Evolutionary conservation across 2,113 vertebrate genomes (phyloP), one percentile per base, ranked within the genome.

Genomic region (Rhynchomys soricoides): DNA sequence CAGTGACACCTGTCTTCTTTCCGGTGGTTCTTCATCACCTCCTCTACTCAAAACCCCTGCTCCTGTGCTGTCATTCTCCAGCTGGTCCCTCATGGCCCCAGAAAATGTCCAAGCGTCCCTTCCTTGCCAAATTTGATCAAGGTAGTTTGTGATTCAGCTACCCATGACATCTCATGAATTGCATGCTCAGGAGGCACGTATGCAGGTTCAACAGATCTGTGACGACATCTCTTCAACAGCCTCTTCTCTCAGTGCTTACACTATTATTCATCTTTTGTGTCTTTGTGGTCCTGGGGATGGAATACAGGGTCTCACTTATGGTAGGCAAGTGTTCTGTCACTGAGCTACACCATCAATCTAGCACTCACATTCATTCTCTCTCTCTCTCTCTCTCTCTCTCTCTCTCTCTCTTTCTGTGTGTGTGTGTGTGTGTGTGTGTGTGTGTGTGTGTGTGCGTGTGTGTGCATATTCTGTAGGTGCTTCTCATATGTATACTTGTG

Each of bases 211-310:
- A n/a, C 22, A 43, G 37, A 81, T 19, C 3, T 92, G n/a, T 10
- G 26, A 89, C 74, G 45, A 90, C 82, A 85, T 19, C 34, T 70
- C 6, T 59, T 92, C 78, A 88, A 45, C 77, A 91, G 48, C 78
- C 4, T 37, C n/a, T 68, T 43, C 40, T 88, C 43, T 81, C 57
- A 86, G 22, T 5, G 17, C n/a, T 55, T 5, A 40, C 34, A 29
- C 21, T 66, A 29, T 17, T 52, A 7, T 17, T n/a, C 21, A 15
- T 24, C 37, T 81, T 57, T 24, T 3, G 10, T 55, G 7, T 40
- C 31, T 34, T 71, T 55, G 55, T 43, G n/a, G n/a, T 62, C 7
- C 24, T 62, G 57, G n/a, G 50, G n/a, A 34, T 31, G 17, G 19
- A 10, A 48, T 31, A 48, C 62, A 68, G 83, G 29, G 29, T 66